A percentile compares a stretch with the other conserved stretches of the same genome.
Conservation (phyloP, 37 sponge, comb jelly and placozoan genomes). For the Theonella swinhoei region DNA sequence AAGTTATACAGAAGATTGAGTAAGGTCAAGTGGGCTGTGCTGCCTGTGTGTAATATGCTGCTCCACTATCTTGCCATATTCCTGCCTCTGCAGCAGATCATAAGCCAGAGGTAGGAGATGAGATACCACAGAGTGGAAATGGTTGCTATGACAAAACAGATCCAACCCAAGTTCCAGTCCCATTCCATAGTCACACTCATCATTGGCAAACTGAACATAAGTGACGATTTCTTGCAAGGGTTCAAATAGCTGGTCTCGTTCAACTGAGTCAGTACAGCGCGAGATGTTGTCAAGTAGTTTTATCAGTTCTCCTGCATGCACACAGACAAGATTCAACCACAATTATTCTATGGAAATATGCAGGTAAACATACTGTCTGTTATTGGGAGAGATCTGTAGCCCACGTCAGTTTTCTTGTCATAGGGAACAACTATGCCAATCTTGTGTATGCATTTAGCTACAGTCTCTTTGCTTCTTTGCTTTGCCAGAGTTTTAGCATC, state of each 20-base stretch:
- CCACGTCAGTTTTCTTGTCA: slow-evolving; percentile 74
- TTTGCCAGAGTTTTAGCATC: slow-evolving; percentile 21
- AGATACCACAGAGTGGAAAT: slow-evolving; percentile 32
- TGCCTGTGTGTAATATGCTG: slow-evolving; percentile 58
- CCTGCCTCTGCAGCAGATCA: slow-evolving; percentile 71
- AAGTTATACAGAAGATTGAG: not conserved
- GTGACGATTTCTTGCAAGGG: slow-evolving; percentile 83
- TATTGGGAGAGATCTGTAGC: slow-evolving; percentile 81
- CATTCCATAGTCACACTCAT: slow-evolving; percentile 98
- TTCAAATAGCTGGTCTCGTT: slow-evolving; percentile 48
- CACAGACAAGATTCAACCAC: not conserved
- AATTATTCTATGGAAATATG: not conserved
- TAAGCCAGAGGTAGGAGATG: slow-evolving; percentile 78
- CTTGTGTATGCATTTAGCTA: slow-evolving; percentile 63
- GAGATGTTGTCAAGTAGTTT: slow-evolving; percentile 70
- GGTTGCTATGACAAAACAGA: slow-evolving; percentile 75
- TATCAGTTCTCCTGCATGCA: slow-evolving; percentile 56
- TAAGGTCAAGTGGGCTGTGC: slow-evolving; percentile 8
- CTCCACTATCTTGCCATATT: slow-evolving; percentile 58
- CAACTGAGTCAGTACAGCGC: slow-evolving; percentile 11
- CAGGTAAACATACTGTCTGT: slow-evolving; percentile 63
- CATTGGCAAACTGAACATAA: slow-evolving; percentile 93
- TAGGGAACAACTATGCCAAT: slow-evolving; percentile 85
- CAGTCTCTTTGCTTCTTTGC: slow-evolving; percentile 38
- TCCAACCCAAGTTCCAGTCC: slow-evolving; percentile 91